Evolutionary conservation across 2,888 invertebrate genomes (phyloP).

Genomic region (Halictus quadricinctus): DNA sequence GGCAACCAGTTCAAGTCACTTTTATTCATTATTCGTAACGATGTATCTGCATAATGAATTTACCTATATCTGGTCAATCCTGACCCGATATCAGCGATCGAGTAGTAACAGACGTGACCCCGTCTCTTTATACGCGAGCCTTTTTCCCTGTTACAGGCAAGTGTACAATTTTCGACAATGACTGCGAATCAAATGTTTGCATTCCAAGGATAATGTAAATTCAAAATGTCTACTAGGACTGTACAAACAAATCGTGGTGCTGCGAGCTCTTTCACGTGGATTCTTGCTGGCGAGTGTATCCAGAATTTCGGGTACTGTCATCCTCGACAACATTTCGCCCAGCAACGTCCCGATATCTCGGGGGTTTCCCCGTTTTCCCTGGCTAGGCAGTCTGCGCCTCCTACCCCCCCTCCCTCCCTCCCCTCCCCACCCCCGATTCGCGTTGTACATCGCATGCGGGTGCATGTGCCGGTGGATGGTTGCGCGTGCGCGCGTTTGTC

Average conservation of each 20-base stretch:
- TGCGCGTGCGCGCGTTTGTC: slow-evolving; percentile 77
- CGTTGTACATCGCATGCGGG: slow-evolving; percentile 67
- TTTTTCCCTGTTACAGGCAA: not conserved
- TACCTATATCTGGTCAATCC: not conserved
- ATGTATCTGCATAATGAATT: not conserved
- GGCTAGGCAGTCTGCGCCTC: slow-evolving; percentile 41
- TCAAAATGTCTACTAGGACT: too few species aligned
- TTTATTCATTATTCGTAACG: slow-evolving; percentile 4
- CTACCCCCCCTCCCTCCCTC: too few species aligned
- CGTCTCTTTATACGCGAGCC: not conserved
- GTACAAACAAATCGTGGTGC: too few species aligned
- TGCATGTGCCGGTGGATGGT: slow-evolving; percentile 66
- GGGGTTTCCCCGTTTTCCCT: slow-evolving; percentile 39
- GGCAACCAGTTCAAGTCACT: not conserved
- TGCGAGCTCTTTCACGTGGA: too few species aligned
- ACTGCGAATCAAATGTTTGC: not conserved
- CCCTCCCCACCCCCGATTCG: slow-evolving; percentile 32
- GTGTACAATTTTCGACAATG: too few species aligned
- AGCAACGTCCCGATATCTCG: not conserved
- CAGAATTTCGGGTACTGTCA: not conserved
- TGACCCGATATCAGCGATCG: not conserved
- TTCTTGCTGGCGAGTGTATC: not conserved
- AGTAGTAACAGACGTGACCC: not conserved
- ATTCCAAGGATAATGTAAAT: not conserved
- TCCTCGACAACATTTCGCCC: slow-evolving; percentile 5